phyloP scores from a whole-genome alignment of 1,140 invertebrate genomes.

The Helicoverpa zea region DNA sequence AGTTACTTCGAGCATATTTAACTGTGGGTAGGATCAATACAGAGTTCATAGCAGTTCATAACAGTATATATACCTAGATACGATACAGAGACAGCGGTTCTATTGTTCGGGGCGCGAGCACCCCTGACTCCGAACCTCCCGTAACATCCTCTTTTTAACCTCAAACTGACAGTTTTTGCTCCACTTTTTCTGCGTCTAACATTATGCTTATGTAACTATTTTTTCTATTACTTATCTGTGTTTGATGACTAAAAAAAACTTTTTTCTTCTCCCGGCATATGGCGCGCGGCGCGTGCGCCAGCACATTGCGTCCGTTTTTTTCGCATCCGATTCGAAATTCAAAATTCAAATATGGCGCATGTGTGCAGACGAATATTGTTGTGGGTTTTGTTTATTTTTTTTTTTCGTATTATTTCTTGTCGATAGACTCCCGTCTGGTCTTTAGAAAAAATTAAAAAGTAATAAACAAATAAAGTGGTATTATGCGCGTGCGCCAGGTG shows the following conservation, averaged over 20 bases:
- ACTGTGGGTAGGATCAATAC: no score
- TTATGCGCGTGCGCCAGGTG: conserved; percentile 44
- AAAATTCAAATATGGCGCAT: conserved; percentile 77
- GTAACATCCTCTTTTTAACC: conserved; percentile 81
- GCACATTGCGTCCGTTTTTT: conserved; percentile 84
- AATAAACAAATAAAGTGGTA: conserved; percentile 60
- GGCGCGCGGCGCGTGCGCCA: conserved; percentile 76
- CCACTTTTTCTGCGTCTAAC: conserved; percentile 80
- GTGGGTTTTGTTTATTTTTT: conserved; percentile 60
- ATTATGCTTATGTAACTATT: conserved; percentile 85
- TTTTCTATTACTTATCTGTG: conserved; percentile 80
- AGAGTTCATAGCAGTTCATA: no score
- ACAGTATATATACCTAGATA: neutral
- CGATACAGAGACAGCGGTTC: neutral
- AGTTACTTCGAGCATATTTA: no score
- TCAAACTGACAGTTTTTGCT: conserved; percentile 80
- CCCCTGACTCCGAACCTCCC: conserved; percentile 66
- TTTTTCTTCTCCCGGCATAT: conserved; percentile 74
- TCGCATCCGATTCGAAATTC: conserved; percentile 84
- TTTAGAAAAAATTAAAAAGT: conserved; percentile 47
- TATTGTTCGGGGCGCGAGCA: conserved; percentile 40
- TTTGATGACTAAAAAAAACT: conserved; percentile 80
- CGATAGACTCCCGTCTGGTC: conserved; percentile 43
- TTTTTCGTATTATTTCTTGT: conserved; percentile 53
- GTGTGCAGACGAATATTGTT: conserved; percentile 73